A percentile compares a stretch with the other conserved stretches of the same genome.
Evolutionary conservation across 2,888 invertebrate genomes (phyloP).

Genomic region (Tinea pellionella): DNA sequence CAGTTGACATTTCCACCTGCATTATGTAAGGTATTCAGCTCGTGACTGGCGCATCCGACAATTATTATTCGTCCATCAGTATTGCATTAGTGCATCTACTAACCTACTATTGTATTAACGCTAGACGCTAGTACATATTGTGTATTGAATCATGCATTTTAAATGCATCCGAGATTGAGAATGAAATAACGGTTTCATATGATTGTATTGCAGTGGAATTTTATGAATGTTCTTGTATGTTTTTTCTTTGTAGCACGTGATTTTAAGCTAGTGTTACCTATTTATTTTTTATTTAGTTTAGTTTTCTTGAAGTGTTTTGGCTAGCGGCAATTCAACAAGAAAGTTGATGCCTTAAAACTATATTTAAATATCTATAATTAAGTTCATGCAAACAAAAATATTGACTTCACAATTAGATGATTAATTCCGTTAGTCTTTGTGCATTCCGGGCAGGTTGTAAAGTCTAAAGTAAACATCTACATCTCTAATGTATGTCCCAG

Average conservation of each 20-base stretch:
- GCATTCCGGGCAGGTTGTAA: neutral
- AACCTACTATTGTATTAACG: constrained; percentile 2
- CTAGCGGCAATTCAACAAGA: too few species aligned
- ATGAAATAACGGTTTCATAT: neutral
- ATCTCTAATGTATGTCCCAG: neutral
- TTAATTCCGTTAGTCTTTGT: neutral
- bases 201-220: neutral
- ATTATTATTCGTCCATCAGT: constrained; percentile 24
- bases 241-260: too few species aligned
- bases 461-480: neutral
- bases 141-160: constrained; percentile 6
- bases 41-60: constrained; percentile 29
- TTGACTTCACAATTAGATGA: neutral
- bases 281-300: too few species aligned
- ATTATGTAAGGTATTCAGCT: constrained; percentile 23
- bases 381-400: too few species aligned
- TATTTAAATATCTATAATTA: too few species aligned
- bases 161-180: neutral
- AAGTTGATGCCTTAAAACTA: too few species aligned
- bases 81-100: constrained; percentile 7
- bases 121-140: neutral
- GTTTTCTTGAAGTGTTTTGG: too few species aligned
- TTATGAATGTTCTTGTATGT: too few species aligned
- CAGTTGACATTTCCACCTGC: constrained; percentile 28
- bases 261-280: too few species aligned